Base-by-base conservation (phyloP, 2,888 invertebrate species). In the Amphipoea lucens region DNA sequence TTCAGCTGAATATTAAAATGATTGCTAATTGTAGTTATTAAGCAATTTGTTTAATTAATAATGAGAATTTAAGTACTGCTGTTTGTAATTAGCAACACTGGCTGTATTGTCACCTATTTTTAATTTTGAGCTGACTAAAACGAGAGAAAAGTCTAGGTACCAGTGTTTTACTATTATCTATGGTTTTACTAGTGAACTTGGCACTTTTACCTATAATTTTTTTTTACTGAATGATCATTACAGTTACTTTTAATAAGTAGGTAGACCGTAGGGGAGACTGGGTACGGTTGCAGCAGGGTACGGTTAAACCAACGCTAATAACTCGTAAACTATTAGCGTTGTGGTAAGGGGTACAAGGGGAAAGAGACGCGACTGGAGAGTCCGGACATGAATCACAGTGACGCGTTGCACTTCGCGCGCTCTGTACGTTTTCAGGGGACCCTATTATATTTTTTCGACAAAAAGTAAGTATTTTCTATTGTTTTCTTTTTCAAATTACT, bases 21-120 rank as follows among this genome's bases (percentile, higher is more conserved):
- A 86, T 82, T 92, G 92, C 89, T 94, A 94, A 95, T 94, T 94
- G 94, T 91, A 89, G 94, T 90, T 90, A 93, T 95, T 95, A 95
- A 90, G 93, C 90, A 90, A 95, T 95, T 94, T 80, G 70, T 88
- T 89, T 92, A 92, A 93, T 92, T 92, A 91, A 91, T 92, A 81
- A 90, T 73, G 75, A 84, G 74, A 62, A 80, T 82, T 85, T 82
- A 68, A 84, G 71, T 74, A 82, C 57, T 62, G 17, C 68, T 79
- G 54, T 82, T 74, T 68, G 65, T 69, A 82, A 79, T 85, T 74
- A 62, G 57, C 60, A 77, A 65, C 57, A 62, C 60, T 67, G 66
- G 51, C n/a, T 79, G 40, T 42, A 74, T 80, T 66, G 66, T 72
- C 57, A 75, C 66, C 48, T 62, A 48, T 76, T 83, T 74, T 60